Percentiles rank a stretch among this genome's conserved stretches.
Evolutionary conservation across 2,888 invertebrate species (phyloP).

Genomic region (Drosophila prolongata): DNA sequence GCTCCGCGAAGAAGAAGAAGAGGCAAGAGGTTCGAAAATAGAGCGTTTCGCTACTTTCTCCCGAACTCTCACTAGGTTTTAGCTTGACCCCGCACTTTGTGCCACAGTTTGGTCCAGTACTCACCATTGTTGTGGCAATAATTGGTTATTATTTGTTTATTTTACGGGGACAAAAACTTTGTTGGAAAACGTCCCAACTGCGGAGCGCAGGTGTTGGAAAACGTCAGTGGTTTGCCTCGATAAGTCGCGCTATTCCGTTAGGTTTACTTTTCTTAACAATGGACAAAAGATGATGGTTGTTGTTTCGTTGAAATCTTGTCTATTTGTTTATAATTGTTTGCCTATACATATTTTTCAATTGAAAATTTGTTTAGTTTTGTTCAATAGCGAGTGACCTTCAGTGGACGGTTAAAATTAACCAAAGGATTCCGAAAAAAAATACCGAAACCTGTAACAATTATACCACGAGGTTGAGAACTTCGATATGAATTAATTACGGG

Average conservation of each 20-base stretch:
- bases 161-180: slow-evolving; percentile 29
- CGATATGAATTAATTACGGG: no score
- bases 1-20: slow-evolving; percentile 59
- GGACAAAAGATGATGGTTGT: not conserved
- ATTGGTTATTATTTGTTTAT: slow-evolving; percentile 62
- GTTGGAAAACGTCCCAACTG: slow-evolving; percentile 31
- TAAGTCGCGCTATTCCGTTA: not conserved
- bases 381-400: slow-evolving; percentile 1
- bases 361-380: slow-evolving; percentile 3
- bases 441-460: no score
- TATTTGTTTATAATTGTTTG: not conserved
- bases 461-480: no score
- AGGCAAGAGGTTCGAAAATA: slow-evolving; percentile 43
- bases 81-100: not conserved
- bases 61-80: not conserved
- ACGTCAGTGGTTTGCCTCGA: slow-evolving; percentile 23
- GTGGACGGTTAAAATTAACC: not conserved
- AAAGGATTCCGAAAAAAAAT: no score
- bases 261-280: not conserved
- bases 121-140: slow-evolving; percentile 57
- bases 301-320: not conserved
- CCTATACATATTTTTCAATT: not conserved
- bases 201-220: slow-evolving; percentile 20
- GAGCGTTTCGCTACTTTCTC: slow-evolving; percentile 36
- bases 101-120: slow-evolving; percentile 20